Conservation (phyloP, 2,888 invertebrate species). For the Spilosoma lubricipeda region DNA sequence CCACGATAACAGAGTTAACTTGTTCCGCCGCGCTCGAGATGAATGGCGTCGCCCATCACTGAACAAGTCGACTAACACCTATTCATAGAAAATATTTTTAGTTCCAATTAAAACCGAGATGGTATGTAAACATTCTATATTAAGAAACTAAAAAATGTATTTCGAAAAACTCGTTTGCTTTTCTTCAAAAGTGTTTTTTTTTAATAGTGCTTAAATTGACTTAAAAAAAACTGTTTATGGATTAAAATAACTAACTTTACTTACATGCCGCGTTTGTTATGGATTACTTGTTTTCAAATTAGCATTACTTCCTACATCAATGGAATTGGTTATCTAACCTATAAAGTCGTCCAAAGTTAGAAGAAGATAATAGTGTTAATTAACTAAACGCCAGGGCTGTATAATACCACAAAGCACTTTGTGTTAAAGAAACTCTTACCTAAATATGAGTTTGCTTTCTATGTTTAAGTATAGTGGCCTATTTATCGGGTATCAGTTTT, state of each 20-base stretch:
- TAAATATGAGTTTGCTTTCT: constrained; percentile 28
- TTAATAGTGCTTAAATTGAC: too few species aligned
- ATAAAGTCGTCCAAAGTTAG: constrained; percentile 46
- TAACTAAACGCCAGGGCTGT: constrained; percentile 70
- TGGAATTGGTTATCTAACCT: constrained; percentile 41
- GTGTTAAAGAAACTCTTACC: constrained; percentile 42
- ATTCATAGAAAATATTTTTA: constrained; percentile 46
- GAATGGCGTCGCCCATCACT: constrained; percentile 51
- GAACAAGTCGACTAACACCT: constrained; percentile 37
- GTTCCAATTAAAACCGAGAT: constrained; percentile 50
- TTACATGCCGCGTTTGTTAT: constrained; percentile 26
- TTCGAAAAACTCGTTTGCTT: constrained; percentile 24
- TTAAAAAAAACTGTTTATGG: constrained; percentile 30
- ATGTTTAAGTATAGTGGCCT: constrained; percentile 17
- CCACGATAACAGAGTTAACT: constrained; percentile 64
- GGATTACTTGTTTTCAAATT: constrained; percentile 30
- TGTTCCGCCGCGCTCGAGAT: constrained; percentile 51
- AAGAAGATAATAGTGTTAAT: constrained; percentile 75
- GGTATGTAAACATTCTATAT: constrained; percentile 33
- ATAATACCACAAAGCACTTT: constrained; percentile 61
- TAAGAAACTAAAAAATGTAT: constrained; percentile 22
- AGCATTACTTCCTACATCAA: constrained; percentile 12
- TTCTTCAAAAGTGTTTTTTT: constrained; percentile 23
- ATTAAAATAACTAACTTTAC: constrained; percentile 39
- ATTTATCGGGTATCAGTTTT: constrained; percentile 23